A percentile compares a stretch with the other conserved stretches of the same genome.
These are phyloP conservation scores for Ciconia nigra DNA, from an alignment of 2,797 vertebrate genomes.

Conservation along the genomic window DNA sequence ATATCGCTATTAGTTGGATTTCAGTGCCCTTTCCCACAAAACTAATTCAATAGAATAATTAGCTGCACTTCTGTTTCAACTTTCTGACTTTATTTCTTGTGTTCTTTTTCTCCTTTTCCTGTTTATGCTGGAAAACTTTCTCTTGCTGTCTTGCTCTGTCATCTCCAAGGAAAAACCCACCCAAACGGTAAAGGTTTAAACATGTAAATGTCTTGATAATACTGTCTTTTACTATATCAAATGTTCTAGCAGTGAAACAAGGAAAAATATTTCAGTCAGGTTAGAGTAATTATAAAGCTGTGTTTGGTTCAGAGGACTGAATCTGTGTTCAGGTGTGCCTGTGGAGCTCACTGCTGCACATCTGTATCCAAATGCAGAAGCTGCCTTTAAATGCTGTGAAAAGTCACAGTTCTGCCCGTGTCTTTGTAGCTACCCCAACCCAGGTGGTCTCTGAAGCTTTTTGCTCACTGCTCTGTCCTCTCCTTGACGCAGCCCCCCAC, in stretches of 20 bases:
- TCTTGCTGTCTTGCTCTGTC: constrained; percentile 65
- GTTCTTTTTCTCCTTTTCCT: constrained; percentile 53
- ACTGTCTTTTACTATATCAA: neutral
- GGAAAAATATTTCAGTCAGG: neutral
- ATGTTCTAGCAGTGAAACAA: neutral
- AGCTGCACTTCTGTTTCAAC: neutral
- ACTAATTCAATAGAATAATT: neutral
- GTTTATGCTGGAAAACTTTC: constrained; percentile 59
- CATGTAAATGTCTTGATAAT: neutral
- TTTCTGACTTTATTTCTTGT: constrained; percentile 50
- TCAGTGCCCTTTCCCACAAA: neutral
- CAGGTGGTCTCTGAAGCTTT: neutral
- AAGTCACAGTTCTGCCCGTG: accelerated
- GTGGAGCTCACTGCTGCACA: neutral
- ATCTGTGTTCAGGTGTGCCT: neutral
- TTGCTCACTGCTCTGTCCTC: neutral
- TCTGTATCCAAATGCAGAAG: accelerated
- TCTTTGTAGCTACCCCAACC: neutral
- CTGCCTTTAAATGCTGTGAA: accelerated
- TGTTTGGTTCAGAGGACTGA: neutral
- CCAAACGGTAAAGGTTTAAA: constrained; percentile 84
- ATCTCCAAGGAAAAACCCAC: constrained; percentile 81
- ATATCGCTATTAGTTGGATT: neutral
- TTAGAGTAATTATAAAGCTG: neutral
- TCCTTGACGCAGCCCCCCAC: constrained; percentile 68